Evolutionary conservation across 2,888 invertebrate genomes (phyloP), one percentile per base, ranked within the genome.

Genomic region (Erebia aethiops): DNA sequence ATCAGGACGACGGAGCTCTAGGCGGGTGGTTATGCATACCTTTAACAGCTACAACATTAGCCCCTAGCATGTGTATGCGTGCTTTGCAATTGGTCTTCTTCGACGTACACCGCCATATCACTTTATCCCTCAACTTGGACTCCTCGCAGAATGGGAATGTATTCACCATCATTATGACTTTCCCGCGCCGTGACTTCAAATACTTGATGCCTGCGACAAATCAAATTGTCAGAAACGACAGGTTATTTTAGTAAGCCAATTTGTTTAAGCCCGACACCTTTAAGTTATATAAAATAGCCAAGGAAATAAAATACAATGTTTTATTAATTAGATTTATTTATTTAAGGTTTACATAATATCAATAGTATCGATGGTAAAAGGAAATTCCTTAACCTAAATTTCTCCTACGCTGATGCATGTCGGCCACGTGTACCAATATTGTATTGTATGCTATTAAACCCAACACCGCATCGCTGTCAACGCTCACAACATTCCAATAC

Each of bases 81-180:
- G 94, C 94, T 79, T 93, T 92, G 77, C 94, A 94, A 77, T 94
- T 94, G 0, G 93, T 93, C 83, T 94, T 94, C 86, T 94, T 94
- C 10, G 94, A 94, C 51, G 94, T 94, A 77, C 94, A 94, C 63
- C 94, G 84, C 94, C 94, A 94, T 75, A 94, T 94, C 62, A 94
- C 93, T 78, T 94, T 94, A 77, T 93, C 93, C 72, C 93, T 81
- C 80, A 94, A 79, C 80, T 93, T 93, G 2, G 94, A 94, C 82
- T 94, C 94, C 80, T 94, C 94, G 79, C 94, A 94, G 81, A 94
- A 94, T 5, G 94, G 93, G 77, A 94, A 94, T 62, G 93, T 94
- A 78, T 94, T 94, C 83, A 94, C 93, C 91, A 94, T 91, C 93
- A 94, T 94, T 76, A 94, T 92, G 65, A 94, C 87, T 80, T 94